Base-by-base conservation (phyloP, 2,797 vertebrate species). In the Lophius americanus region DNA sequence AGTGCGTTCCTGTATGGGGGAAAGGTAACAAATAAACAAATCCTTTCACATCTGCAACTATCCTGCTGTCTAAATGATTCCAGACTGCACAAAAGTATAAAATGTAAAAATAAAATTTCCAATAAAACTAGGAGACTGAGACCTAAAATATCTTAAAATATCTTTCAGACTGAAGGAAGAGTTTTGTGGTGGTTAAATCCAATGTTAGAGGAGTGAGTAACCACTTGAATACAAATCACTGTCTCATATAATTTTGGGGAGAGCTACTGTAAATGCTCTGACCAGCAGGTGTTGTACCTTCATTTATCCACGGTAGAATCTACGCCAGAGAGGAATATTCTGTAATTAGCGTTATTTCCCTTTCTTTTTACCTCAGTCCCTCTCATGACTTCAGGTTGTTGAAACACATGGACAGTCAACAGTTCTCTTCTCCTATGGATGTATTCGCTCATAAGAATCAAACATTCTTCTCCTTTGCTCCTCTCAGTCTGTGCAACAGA, bases 401-500 rank as follows among this genome's bases (percentile, higher is more conserved):
- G 52, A 68, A 84, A 77, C 59, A 68, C 51, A 70, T 2, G 6
- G 47, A 58, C 55, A 68, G 62, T 79, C 50, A 55, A 71, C 69
- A 73, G 43, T 48, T 61, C 60, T 79, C 52, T 64, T 62, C 70
- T 49, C 68, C 56, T 47, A 60, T n/a, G 50, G 62, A 66, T n/a
- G 57, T n/a, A 59, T 75, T 74, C 1, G 56, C 66, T 81, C 70
- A 69, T 43, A 58, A 82, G 80, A 80, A 84, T 66, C 62, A 44
- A 75, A 82, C 73, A 76, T 82, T 83, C 71, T 58, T 78, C 57
- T 44, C 51, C 38, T 44, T 59, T 51, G 43, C 39, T 72, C 35
- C 42, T 78, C 52, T 81, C 32, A 6, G 48, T 84, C 85, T 85
- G 81, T 51, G 62, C 73, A 90, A 87, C 49, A 71, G 46, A 3